A percentile compares a stretch with the other conserved stretches of the same genome.
These are phyloP conservation scores for Xenopus laevis DNA, from an alignment of 2,113 vertebrate genomes.

Conservation along the genomic window DNA sequence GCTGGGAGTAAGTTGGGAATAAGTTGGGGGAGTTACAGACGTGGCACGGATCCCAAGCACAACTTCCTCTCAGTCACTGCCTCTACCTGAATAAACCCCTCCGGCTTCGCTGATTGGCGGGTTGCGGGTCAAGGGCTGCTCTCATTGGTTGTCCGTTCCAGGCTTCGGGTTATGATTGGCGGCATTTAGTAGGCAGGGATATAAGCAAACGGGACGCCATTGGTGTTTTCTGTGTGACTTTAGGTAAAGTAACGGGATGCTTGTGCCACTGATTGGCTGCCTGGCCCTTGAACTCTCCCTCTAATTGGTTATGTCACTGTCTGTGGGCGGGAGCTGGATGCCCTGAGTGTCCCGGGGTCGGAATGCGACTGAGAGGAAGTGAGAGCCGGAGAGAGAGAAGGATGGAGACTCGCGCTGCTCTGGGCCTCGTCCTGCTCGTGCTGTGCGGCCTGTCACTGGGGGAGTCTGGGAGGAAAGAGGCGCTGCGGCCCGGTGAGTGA, in stretches of 20 bases:
- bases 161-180: slow-evolving; percentile 1
- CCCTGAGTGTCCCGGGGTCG: neutral
- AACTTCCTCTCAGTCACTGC: neutral
- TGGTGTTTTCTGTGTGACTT: neutral
- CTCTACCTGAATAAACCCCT: neutral
- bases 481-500: neutral
- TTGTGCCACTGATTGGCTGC: slow-evolving; percentile 1
- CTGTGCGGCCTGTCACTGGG: neutral
- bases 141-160: slow-evolving; percentile 3
- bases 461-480: neutral
- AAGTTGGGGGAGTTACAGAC: neutral
- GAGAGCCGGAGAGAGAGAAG: neutral
- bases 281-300: neutral
- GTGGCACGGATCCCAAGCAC: neutral
- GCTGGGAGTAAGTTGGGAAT: too few species aligned
- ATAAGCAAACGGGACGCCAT: too few species aligned
- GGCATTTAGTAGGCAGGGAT: too few species aligned
- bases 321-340: slow-evolving; percentile 5
- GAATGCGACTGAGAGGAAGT: neutral
- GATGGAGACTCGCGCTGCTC: neutral
- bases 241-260: too few species aligned
- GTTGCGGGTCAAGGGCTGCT: neutral
- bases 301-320: neutral
- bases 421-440: neutral
- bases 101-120: slow-evolving; percentile 9